These are phyloP conservation scores for Aurelia aurita DNA, from an alignment of 30 jellyfish, hydroid and myxozoan species.

Conservation along the genomic window DNA sequence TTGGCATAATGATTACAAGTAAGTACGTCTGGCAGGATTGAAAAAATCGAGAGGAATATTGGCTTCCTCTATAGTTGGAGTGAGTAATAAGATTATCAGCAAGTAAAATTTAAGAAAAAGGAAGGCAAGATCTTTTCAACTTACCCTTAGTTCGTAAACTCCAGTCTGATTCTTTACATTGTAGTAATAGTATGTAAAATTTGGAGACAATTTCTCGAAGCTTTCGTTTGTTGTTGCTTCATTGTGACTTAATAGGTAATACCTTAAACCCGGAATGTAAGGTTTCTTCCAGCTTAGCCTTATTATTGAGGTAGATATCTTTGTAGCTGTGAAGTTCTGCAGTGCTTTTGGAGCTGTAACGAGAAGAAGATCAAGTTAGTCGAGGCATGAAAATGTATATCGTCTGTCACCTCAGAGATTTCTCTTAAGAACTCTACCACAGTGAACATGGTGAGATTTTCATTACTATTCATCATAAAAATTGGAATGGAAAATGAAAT, in stretches of 20 bases:
- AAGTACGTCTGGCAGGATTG: no score
- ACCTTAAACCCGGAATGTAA: neutral
- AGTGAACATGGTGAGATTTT: no score
- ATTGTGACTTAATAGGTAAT: neutral
- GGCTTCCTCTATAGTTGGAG: no score
- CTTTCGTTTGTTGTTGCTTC: neutral
- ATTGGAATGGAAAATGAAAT: no score
- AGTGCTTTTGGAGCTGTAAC: conserved; percentile 12
- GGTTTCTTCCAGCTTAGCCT: neutral
- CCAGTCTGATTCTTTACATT: conserved; percentile 2
- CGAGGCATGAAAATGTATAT: no score
- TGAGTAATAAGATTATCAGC: no score
- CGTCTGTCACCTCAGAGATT: neutral
- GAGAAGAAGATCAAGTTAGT: neutral
- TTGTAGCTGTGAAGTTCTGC: neutral
- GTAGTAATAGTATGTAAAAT: neutral
- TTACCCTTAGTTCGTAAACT: neutral
- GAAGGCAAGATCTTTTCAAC: neutral
- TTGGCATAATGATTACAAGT: no score
- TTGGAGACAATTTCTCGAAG: neutral
- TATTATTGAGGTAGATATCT: neutral
- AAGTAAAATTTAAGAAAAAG: no score
- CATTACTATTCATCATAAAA: no score
- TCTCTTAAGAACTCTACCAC: no score
- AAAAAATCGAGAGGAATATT: no score